Evolutionary conservation across 35 echinoderm and acorn worm species (phyloP).

Genomic region (Diadema setosum): DNA sequence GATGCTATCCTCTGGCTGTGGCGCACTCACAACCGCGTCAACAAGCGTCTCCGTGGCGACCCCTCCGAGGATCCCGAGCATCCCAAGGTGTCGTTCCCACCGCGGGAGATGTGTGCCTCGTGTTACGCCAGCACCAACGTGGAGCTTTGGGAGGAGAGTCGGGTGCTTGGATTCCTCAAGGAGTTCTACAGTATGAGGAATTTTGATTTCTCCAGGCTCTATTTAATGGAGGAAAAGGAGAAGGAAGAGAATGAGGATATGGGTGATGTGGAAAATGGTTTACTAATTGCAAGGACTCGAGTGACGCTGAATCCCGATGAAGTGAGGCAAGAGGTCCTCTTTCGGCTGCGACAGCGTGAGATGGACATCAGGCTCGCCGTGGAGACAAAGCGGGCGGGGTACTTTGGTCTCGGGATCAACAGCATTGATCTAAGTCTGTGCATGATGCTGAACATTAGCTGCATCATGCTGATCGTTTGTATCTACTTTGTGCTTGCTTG

Average conservation of each 20-base stretch:
- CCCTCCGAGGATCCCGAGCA: slow-evolving; percentile 72
- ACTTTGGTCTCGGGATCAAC: slow-evolving; percentile 58
- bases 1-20: slow-evolving; percentile 85
- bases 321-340: neutral
- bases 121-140: slow-evolving; percentile 20
- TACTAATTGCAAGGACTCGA: no score
- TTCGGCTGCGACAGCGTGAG: slow-evolving; percentile 4
- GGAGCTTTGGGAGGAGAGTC: slow-evolving; percentile 42
- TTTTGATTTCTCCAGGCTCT: slow-evolving; percentile 30
- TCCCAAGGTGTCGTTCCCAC: slow-evolving; percentile 77
- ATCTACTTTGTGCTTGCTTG: slow-evolving; percentile 63
- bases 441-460: slow-evolving; percentile 48
- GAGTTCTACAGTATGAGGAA: slow-evolving; percentile 48
- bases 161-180: slow-evolving; percentile 68
- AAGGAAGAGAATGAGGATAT: neutral
- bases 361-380: slow-evolving; percentile 22
- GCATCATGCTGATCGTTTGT: slow-evolving; percentile 33
- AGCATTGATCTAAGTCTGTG: slow-evolving; percentile 75
- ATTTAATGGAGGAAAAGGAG: neutral
- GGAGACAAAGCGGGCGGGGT: neutral
- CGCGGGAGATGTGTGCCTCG: slow-evolving; percentile 8
- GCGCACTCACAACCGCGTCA: slow-evolving; percentile 80
- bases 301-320: neutral
- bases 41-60: slow-evolving; percentile 77
- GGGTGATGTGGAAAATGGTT: neutral